phyloP scores from a whole-genome alignment of 2,113 vertebrate genomes.

The Pachyramphus minor region DNA sequence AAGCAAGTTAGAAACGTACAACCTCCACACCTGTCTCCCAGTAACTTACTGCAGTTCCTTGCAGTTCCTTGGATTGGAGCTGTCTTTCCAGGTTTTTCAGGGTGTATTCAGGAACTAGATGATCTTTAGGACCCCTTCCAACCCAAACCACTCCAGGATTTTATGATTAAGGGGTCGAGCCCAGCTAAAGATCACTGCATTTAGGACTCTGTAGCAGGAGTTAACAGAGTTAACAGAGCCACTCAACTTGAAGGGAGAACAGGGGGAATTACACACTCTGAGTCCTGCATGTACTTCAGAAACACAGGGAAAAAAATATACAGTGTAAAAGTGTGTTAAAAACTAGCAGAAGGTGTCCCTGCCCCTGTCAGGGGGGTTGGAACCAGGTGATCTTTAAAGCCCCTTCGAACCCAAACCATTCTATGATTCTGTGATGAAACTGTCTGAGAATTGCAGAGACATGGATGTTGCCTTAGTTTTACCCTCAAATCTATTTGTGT shows the following conservation, averaged over 20 bases:
- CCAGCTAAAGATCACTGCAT: neutral
- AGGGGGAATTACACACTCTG: neutral
- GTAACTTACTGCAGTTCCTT: neutral
- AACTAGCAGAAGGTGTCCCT: neutral
- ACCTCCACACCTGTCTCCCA: neutral
- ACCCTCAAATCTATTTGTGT: neutral
- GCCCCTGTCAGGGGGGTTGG: fast-evolving
- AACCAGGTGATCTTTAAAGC: neutral
- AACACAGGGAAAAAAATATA: neutral
- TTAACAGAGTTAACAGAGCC: neutral
- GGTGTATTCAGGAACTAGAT: neutral
- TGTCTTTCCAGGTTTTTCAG: neutral
- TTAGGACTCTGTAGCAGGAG: neutral
- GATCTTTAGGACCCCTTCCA: neutral
- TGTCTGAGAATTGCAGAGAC: neutral
- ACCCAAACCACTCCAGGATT: neutral
- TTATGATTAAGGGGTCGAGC: fast-evolving
- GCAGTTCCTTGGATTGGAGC: neutral
- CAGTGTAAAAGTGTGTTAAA: neutral
- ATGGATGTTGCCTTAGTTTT: neutral
- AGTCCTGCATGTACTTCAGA: neutral
- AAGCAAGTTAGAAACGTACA: neutral
- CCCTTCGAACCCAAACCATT: neutral
- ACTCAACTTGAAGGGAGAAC: neutral
- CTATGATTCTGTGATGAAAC: neutral